Conservation (phyloP, 2,113 vertebrate genomes). For the Gorsachius goisagi region DNA sequence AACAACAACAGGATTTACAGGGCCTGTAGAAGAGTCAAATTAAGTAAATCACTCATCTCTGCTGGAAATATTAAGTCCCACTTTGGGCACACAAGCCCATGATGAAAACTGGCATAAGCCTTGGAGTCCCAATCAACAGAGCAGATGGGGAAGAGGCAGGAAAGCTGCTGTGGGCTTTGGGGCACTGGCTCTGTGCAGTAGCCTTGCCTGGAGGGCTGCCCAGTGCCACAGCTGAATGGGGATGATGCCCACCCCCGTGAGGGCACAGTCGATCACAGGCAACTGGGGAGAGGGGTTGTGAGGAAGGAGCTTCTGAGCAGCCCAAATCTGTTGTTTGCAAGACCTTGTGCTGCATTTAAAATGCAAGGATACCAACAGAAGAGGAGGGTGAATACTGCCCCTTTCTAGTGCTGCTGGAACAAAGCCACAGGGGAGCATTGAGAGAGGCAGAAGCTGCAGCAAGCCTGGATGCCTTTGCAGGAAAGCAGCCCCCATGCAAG, state of each 20-base stretch:
- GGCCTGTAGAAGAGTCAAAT: neutral
- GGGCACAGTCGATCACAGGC: neutral
- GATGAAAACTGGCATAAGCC: neutral
- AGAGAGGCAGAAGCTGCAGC: neutral
- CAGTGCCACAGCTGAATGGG: neutral
- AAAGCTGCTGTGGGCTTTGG: neutral
- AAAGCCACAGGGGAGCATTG: neutral
- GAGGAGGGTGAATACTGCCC: neutral
- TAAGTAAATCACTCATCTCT: neutral
- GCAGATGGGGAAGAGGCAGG: neutral
- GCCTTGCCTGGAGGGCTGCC: neutral
- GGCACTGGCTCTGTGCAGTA: neutral
- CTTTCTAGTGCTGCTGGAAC: neutral
- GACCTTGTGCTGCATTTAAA: neutral
- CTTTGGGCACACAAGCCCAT: neutral
- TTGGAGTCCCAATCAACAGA: neutral
- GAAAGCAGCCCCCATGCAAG: neutral
- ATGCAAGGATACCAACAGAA: neutral
- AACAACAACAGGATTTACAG: neutral
- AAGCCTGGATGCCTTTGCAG: neutral
- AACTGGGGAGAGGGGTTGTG: neutral
- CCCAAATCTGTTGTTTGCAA: neutral
- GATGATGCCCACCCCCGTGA: rapidly evolving
- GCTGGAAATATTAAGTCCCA: neutral
- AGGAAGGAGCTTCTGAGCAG: neutral